A percentile compares a stretch with the other conserved stretches of the same genome.
Conservation (phyloP, 1,140 invertebrate species). For the Diorhabda carinulata region DNA sequence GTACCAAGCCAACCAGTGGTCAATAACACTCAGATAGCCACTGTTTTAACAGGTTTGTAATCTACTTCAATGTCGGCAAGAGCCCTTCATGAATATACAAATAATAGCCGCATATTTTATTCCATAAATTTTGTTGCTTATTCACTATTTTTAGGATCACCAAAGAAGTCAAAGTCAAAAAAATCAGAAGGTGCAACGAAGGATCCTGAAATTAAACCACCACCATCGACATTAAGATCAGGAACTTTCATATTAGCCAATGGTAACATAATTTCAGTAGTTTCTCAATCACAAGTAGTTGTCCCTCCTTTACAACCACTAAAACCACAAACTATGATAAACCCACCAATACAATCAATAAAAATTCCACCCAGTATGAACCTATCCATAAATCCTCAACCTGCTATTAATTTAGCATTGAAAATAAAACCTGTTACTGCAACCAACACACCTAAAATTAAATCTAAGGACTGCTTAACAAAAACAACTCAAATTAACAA, state of each 20-base stretch:
- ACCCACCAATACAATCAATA: slow-evolving; percentile 14
- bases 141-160: no score
- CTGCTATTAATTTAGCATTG: not conserved
- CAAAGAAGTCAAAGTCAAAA: no score
- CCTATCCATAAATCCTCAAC: not conserved
- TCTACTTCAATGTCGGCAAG: no score
- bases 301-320: slow-evolving; percentile 15
- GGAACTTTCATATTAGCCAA: slow-evolving; percentile 42
- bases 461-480: slow-evolving; percentile 42
- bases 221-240: slow-evolving; percentile 28
- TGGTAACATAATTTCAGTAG: slow-evolving; percentile 37
- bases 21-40: not conserved
- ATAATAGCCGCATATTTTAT: no score
- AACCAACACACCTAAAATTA: slow-evolving; percentile 15
- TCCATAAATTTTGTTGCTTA: no score
- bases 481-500: slow-evolving; percentile 67
- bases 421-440: not conserved
- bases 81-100: no score
- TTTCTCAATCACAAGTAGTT: slow-evolving; percentile 29
- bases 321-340: slow-evolving; percentile 25
- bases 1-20: not conserved
- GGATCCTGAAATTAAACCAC: not conserved
- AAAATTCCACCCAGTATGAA: slow-evolving; percentile 17
- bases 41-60: no score
- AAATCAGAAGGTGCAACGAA: no score